Conservation (phyloP, 2,113 vertebrate genomes). For the Eulacestoma nigropectus region DNA sequence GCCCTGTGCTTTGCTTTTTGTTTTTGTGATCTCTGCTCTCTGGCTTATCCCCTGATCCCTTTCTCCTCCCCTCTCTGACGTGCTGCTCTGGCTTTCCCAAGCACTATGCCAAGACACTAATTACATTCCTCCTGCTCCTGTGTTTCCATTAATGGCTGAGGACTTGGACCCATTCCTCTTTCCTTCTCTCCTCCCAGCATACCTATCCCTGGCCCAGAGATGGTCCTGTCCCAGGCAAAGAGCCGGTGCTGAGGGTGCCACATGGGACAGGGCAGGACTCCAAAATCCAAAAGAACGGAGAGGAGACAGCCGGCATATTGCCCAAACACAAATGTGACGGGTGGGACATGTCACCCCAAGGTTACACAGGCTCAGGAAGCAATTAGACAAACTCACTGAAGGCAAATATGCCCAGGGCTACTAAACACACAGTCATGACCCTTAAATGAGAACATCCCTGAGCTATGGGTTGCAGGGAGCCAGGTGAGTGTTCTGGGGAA, state of each 20-base stretch:
- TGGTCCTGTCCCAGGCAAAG: not conserved
- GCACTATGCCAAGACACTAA: not conserved
- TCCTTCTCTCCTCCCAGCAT: not conserved
- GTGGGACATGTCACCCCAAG: not conserved
- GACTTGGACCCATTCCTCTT: not conserved
- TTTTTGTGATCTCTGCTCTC: slow-evolving; percentile 19
- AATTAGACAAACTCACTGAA: not conserved
- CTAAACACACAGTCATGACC: not conserved
- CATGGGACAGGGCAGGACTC: not conserved
- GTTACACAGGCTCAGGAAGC: not conserved
- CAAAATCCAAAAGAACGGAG: fast-evolving
- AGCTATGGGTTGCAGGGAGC: not conserved
- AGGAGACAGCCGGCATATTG: not conserved
- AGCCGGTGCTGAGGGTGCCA: not conserved
- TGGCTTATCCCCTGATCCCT: not conserved
- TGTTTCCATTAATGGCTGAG: slow-evolving; percentile 1
- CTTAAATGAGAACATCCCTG: not conserved
- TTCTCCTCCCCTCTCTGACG: slow-evolving; percentile 5
- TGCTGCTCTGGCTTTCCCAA: slow-evolving; percentile 34
- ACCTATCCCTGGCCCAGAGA: not conserved
- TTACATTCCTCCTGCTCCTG: not conserved
- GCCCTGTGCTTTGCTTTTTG: not conserved
- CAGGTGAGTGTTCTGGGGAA: not conserved
- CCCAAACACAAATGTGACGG: not conserved
- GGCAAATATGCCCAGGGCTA: not conserved